Evolutionary conservation across 53 echinoderm and acorn worm species (phyloP), one percentile per base, ranked within the genome.

Genomic region (Paelopatides confundens): DNA sequence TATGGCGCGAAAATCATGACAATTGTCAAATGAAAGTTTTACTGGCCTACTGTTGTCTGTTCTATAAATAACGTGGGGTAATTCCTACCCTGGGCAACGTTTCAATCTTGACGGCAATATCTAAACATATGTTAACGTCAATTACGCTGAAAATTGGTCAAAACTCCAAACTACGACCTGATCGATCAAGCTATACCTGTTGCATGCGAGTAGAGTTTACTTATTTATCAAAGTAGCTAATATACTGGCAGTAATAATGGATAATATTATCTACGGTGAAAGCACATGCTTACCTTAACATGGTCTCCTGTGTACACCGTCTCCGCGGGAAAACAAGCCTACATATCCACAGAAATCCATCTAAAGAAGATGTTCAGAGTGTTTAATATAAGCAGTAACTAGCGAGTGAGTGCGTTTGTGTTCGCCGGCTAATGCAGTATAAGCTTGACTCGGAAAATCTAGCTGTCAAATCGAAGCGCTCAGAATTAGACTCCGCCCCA

Each of bases 51-150:
- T 89, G 89, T 85, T 88, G 76, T 90, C 68, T 71, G 91, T 51
- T 52, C 91, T 94, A 94, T 94, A 91, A 94, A 91, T 91, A 91
- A 89, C 94, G n/a, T n/a, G n/a, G n/a, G n/a, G n/a, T n/a, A n/a
- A n/a, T n/a, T n/a, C n/a, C n/a, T n/a, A n/a, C n/a, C n/a, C n/a
- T n/a, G n/a, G n/a, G n/a, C n/a, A n/a, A n/a, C n/a, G n/a, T n/a
- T n/a, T n/a, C n/a, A n/a, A n/a, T n/a, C n/a, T n/a, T n/a, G n/a
- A n/a, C n/a, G n/a, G n/a, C n/a, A n/a, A n/a, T n/a, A n/a, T n/a
- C n/a, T n/a, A 74, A 74, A 74, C 74, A 74, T 74, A 74, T 74
- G 74, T 74, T 74, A 11, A 39, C 3, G 27, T 40, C 74, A 74
- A 43, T 27, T 3, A 40, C 14, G 11, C 36, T 39, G 43, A 74